These are phyloP conservation scores for Pyrocephalus nanus DNA, from an alignment of 2,797 vertebrate species.

Conservation along the genomic window DNA sequence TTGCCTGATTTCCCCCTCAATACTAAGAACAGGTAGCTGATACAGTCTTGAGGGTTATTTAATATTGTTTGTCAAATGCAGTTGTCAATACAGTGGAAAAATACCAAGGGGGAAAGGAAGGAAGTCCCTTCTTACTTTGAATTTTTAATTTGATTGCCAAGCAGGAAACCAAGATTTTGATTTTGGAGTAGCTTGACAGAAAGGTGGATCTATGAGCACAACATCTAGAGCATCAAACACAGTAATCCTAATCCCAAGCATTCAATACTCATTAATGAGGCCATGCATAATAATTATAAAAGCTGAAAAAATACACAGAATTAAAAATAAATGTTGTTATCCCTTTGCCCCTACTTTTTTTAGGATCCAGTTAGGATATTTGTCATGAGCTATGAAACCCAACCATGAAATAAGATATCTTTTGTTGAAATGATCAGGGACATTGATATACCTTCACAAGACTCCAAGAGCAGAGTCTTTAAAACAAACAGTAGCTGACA, in stretches of 20 bases:
- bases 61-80: neutral
- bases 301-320: neutral
- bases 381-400: neutral
- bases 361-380: neutral
- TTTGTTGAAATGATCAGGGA: neutral
- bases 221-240: neutral
- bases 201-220: neutral
- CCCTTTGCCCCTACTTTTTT: neutral
- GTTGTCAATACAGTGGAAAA: neutral
- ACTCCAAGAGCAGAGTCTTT: neutral
- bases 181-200: neutral
- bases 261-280: neutral
- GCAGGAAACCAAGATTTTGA: neutral
- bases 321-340: neutral
- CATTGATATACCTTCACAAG: neutral
- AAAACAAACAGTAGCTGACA: neutral
- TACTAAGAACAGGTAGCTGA: neutral
- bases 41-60: neutral
- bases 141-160: neutral
- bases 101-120: neutral
- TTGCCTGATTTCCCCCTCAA: neutral
- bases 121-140: neutral
- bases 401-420: neutral
- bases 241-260: neutral
- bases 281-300: neutral